phyloP scores from a whole-genome alignment of 1,140 invertebrate genomes.

The Brachystomella parvula region DNA sequence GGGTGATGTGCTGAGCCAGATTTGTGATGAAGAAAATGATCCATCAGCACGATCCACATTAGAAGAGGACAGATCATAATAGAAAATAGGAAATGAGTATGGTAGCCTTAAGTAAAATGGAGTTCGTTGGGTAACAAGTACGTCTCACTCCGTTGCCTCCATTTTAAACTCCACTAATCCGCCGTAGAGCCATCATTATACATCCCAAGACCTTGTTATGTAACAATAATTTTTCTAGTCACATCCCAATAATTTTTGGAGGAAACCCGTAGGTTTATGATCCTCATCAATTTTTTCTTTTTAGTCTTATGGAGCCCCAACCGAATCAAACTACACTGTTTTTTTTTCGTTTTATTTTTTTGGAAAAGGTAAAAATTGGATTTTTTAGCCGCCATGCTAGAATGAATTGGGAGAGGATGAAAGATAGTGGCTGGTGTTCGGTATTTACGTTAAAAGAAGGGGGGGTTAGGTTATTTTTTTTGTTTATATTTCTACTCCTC shows the following conservation, averaged over 20 bases:
- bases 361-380: not conserved
- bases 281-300: too few relatives aligned
- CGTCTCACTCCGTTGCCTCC: conserved; percentile 4
- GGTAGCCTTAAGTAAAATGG: too few relatives aligned
- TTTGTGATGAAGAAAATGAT: too few relatives aligned
- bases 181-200: not conserved
- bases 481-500: conserved; percentile 3
- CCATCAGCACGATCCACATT: too few relatives aligned
- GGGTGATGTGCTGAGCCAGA: conserved; percentile 17
- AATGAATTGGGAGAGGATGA: too few relatives aligned
- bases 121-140: conserved; percentile 7
- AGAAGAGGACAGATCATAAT: conserved; percentile 1
- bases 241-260: too few relatives aligned
- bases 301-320: too few relatives aligned
- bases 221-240: too few relatives aligned
- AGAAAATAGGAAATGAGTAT: conserved; percentile 18
- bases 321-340: too few relatives aligned
- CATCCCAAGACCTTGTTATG: too few relatives aligned
- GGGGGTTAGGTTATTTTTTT: not conserved
- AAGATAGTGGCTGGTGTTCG: too few relatives aligned
- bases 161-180: not conserved
- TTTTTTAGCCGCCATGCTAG: not conserved
- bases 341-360: too few relatives aligned
- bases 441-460: not conserved
- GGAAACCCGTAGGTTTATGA: not conserved